A percentile compares a stretch with the other conserved stretches of the same genome.
Evolutionary conservation across 2,113 vertebrate genomes (phyloP).

Genomic region (Tragelaphus buxtoni): DNA sequence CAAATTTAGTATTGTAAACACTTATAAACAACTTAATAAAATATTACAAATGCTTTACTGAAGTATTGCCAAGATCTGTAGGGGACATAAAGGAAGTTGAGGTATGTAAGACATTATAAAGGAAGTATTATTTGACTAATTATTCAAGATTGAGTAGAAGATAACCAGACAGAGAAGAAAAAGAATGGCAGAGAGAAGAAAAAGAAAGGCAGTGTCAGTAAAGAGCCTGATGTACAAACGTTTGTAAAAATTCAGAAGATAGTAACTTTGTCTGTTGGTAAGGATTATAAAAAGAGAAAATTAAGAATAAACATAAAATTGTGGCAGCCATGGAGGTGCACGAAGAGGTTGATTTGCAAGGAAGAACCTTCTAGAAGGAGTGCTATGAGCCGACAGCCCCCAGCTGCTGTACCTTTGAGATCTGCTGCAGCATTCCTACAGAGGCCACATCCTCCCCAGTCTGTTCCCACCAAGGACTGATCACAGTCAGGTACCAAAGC

Average conservation of each 20-base stretch:
- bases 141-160: background rate
- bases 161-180: background rate
- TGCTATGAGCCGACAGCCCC: background rate
- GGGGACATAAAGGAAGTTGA: background rate
- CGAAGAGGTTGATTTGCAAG: background rate
- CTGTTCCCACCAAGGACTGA: background rate
- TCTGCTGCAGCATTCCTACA: background rate
- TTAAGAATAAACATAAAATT: background rate
- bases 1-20: background rate
- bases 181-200: background rate
- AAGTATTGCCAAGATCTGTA: background rate
- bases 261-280: background rate
- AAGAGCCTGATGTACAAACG: background rate
- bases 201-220: background rate
- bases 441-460: background rate
- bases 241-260: conserved; percentile 1
- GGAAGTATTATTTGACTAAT: background rate
- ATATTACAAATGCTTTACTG: background rate
- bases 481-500: background rate
- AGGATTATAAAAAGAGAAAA: background rate
- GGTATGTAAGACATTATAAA: background rate
- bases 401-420: background rate
- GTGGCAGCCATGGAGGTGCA: background rate
- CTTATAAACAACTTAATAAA: background rate
- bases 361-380: background rate